Percentiles rank a stretch among this genome's conserved stretches.
Conservation (phyloP, 2,888 invertebrate species). For the Oegoconia quadripuncta region DNA sequence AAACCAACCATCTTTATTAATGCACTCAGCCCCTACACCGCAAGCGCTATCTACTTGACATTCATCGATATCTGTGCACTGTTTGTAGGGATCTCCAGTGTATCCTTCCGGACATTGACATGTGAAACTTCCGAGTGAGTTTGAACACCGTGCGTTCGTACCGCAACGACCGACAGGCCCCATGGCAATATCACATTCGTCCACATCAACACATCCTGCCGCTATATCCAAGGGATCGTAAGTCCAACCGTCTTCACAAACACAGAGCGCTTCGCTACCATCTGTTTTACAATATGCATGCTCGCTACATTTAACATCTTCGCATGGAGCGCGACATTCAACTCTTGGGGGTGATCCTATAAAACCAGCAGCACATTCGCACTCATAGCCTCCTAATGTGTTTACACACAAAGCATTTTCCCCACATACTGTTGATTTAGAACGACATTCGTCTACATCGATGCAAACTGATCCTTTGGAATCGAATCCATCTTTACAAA, state of each 20-base stretch:
- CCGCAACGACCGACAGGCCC: constrained; percentile 92
- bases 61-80: constrained; percentile 91
- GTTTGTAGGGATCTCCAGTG: constrained; percentile 89
- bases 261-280: constrained; percentile 93
- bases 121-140: constrained; percentile 87
- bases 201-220: constrained; percentile 94
- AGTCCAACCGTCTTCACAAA: constrained; percentile 96
- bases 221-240: constrained; percentile 93
- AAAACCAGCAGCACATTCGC: constrained; percentile 90
- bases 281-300: constrained; percentile 95
- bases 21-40: constrained; percentile 89
- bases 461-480: constrained; percentile 88
- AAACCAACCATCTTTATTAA: constrained; percentile 87
- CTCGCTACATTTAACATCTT: constrained; percentile 92
- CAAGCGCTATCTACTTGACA: constrained; percentile 85
- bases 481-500: constrained; percentile 92
- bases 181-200: constrained; percentile 90
- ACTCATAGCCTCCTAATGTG: constrained; percentile 88
- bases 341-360: constrained; percentile 90
- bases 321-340: constrained; percentile 93
- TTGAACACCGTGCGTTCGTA: constrained; percentile 88
- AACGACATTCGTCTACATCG: constrained; percentile 89
- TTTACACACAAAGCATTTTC: constrained; percentile 88
- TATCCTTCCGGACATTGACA: constrained; percentile 92
- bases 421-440: constrained; percentile 81